Conservation (phyloP, 2,113 vertebrate species). For the Mixornis gularis region DNA sequence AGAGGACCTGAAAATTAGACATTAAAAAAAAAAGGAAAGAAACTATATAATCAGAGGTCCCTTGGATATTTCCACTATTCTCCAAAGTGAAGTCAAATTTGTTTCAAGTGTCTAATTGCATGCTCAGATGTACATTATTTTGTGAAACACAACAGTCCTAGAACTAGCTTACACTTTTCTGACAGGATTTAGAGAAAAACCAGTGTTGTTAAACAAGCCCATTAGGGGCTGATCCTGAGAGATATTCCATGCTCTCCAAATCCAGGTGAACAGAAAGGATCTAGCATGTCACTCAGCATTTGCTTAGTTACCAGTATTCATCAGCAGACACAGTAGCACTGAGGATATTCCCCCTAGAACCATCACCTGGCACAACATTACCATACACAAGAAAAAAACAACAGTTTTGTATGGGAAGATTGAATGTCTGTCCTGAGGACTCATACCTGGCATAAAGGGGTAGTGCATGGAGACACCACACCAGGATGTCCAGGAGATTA, state of each 20-base stretch:
- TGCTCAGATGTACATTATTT: not conserved
- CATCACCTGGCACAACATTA: not conserved
- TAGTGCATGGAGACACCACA: not conserved
- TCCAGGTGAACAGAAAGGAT: not conserved
- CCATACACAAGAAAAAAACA: not conserved
- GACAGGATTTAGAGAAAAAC: not conserved
- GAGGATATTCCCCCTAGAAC: not conserved
- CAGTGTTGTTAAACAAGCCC: not conserved
- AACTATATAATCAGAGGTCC: not conserved
- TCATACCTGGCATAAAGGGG: not conserved
- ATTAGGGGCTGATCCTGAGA: not conserved
- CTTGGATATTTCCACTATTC: not conserved
- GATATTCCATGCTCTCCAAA: not conserved
- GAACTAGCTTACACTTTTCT: not conserved
- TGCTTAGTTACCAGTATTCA: not conserved
- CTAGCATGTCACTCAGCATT: not conserved
- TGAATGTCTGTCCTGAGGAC: not conserved
- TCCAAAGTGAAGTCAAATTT: constrained; percentile 12
- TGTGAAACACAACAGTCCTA: not conserved
- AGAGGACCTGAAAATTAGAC: constrained; percentile 1
- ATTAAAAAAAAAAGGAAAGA: not conserved
- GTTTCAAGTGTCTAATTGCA: constrained; percentile 7
- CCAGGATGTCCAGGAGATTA: not conserved
- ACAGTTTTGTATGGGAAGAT: not conserved
- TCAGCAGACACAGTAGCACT: not conserved